Conservation (phyloP, 1,140 invertebrate genomes). For the Calephelis nemesis region DNA sequence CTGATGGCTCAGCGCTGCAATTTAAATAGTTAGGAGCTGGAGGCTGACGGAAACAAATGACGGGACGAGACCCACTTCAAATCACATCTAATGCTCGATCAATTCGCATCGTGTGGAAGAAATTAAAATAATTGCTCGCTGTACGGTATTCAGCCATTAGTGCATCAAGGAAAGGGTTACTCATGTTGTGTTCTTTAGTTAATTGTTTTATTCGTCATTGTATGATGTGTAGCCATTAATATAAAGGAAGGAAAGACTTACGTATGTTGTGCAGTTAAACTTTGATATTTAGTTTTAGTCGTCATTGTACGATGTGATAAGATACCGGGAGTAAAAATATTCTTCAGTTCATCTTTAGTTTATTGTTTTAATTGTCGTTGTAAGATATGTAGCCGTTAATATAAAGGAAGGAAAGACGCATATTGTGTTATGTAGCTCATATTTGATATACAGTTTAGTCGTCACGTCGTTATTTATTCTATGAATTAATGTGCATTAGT, state of each 20-base stretch:
- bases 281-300: too few relatives aligned
- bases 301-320: too few relatives aligned
- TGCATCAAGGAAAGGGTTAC: constrained; percentile 6
- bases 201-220: not conserved
- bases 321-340: too few relatives aligned
- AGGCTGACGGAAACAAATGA: constrained; percentile 56
- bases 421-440: too few relatives aligned
- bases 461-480: too few relatives aligned
- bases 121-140: constrained; percentile 67
- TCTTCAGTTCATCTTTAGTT: too few relatives aligned
- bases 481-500: too few relatives aligned
- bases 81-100: constrained; percentile 64
- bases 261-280: too few relatives aligned
- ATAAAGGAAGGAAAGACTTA: too few relatives aligned
- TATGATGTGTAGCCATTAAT: too few relatives aligned
- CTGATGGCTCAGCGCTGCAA: constrained; percentile 32
- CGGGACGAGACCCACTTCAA: constrained; percentile 38
- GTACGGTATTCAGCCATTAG: not conserved
- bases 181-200: not conserved
- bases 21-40: constrained; percentile 47
- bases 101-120: constrained; percentile 59
- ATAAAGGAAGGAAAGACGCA: too few relatives aligned
- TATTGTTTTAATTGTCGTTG: not conserved
- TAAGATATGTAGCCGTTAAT: constrained; percentile 12
- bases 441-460: too few relatives aligned